Base-by-base conservation (phyloP, 2,888 invertebrate genomes). In the Podabrus alpinus region DNA sequence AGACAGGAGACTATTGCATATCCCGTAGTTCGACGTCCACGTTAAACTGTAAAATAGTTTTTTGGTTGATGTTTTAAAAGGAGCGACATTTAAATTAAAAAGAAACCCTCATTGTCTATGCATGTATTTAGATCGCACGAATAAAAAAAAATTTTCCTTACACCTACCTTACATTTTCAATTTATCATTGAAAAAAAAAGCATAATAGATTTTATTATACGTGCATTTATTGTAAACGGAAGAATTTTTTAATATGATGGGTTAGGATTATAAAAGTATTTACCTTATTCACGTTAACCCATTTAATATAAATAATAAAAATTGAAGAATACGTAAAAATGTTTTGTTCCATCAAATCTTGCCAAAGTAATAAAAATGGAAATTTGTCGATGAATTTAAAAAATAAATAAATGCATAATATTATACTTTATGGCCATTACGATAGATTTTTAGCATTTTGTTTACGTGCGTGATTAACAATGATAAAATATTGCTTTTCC, bases 331-430 rank as follows among this genome's bases (percentile, higher is more conserved):
- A 24, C 61, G 19, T 62, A 62, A 17, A 62, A 17, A 7, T 64
- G 62, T 73, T 69, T 66, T 74, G 66, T 61, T 59, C 24, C 66
- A 69, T 70, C 71, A 24, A 69, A 66, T 45, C 71, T 59, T 29
- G 59, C n/a, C 16, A 60, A 70, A 70, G 75, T 68, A 75, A 75
- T 75, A 75, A 75, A 75, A 64, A 71, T 71, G 71, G 68, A 71
- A 75, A 71, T 75, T 68, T 59, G 13, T 25, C 13, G 24, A 24
- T 25, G 21, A 64, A 64, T 64, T 64, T 17, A 64, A 64, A 64
- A 45, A n/a, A n/a, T n/a, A n/a, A 64, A 64, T 19, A 19, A 64
- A 64, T 13, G 13, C 9, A 13, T 45, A 24, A 1, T 24, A n/a
- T n/a, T n/a, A n/a, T n/a, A 45, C 45, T 45, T 45, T 45, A 45